Percentiles rank a stretch among this genome's conserved stretches.
Evolutionary conservation across 2,888 invertebrate species (phyloP).

Genomic region (Synanthedon andrenaeformis): DNA sequence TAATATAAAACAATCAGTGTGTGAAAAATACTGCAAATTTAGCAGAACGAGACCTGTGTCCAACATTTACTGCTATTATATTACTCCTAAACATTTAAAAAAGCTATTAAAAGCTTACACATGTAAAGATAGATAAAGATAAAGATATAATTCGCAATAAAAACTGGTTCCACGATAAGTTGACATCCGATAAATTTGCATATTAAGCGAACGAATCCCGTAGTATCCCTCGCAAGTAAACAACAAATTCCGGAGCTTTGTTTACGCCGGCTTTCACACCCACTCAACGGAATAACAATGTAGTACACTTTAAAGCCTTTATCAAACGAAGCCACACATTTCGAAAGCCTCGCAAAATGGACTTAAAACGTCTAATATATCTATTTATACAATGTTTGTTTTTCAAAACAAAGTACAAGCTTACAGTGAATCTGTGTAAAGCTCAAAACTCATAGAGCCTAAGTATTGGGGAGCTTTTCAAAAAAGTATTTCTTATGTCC

Average conservation of each 20-base stretch:
- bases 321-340: conserved; percentile 12
- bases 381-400: not conserved
- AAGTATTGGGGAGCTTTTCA: too few species aligned
- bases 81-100: too few species aligned
- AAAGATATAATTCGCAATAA: too few species aligned
- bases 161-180: not conserved
- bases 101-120: too few species aligned
- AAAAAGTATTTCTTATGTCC: too few species aligned
- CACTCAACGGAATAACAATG: conserved; percentile 15
- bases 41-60: too few species aligned
- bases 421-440: too few species aligned
- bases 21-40: too few species aligned
- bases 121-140: too few species aligned
- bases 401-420: not conserved
- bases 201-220: not conserved
- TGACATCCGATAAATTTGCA: not conserved
- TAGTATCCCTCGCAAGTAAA: conserved; percentile 14
- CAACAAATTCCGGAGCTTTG: conserved; percentile 12
- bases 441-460: too few species aligned
- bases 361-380: not conserved
- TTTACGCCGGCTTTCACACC: conserved; percentile 5
- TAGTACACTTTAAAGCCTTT: conserved; percentile 15
- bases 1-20: too few species aligned
- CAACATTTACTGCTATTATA: too few species aligned
- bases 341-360: conserved; percentile 2